Base-by-base conservation (phyloP, 2,113 vertebrate species). In the Centrocercus urophasianus region DNA sequence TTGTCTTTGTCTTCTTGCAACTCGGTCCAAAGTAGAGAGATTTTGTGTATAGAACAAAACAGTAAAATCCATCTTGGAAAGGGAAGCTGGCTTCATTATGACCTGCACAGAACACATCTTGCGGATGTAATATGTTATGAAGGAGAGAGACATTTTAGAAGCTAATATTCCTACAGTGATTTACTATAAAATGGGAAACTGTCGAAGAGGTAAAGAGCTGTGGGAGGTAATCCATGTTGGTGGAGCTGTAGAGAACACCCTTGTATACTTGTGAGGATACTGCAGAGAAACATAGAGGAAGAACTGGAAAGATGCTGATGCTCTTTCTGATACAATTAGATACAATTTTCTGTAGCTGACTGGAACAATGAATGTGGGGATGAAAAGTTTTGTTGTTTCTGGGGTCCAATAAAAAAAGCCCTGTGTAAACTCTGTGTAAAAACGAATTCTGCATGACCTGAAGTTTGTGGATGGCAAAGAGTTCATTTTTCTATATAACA, bases 81-180 rank as follows among this genome's bases (percentile, higher is more conserved):
- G 50, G 38, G 82, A 93, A 86, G 45, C 76, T 95, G 85, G 57
- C 83, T 91, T 93, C 48, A 52, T 3, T 83, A 34, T 86, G 79
- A 86, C 34, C 73, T 75, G 11, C 83, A 42, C 5, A 81, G 75
- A 93, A 67, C 76, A n/a, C 27, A 38, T 93, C 40, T 90, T 91
- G 57, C 85, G 94, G 79, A 86, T 93, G 47, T 93, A 74, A 25
- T 77, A 28, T 11, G 45, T 74, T 93, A 56, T 65, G 14, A 88
- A 47, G 61, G 43, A 65, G 47, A 43, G 38, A 54, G 48, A n/a
- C 12, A 28, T 80, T 93, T 77, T 71, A 87, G 45, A 91, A 83
- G 84, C 48, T 63, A 85, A 9, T 43, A 75, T 22, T 85, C 90
- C 60, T 94, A 0, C 36, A 48, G 28, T 80, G 65, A 40, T 77